phyloP scores from a whole-genome alignment of 92 coral and sea anemone genomes.

The Epizoanthus fatuus region DNA sequence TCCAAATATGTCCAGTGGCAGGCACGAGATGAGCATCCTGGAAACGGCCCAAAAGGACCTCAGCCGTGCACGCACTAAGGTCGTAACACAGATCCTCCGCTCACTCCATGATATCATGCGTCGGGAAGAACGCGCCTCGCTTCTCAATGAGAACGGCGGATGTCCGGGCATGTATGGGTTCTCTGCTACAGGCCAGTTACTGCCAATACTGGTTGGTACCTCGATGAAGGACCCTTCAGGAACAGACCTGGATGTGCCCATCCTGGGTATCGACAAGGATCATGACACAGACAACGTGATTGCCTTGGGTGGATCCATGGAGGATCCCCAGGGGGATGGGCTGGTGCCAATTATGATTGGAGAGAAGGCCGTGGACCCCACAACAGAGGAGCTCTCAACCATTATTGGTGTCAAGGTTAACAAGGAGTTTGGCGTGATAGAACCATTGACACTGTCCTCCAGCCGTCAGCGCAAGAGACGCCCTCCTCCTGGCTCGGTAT shows the following conservation, averaged over 20 bases:
- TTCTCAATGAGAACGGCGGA: constrained; percentile 94
- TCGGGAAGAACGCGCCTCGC: constrained; percentile 91
- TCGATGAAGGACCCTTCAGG: constrained; percentile 88
- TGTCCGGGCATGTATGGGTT: constrained; percentile 99
- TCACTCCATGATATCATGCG: constrained; percentile 93
- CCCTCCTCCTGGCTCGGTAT: constrained; percentile 94
- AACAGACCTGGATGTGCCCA: constrained; percentile 93
- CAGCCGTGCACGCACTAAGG: constrained; percentile 73
- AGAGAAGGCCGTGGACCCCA: constrained; percentile 98
- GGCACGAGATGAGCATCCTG: constrained; percentile 92
- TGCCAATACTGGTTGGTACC: constrained; percentile 97
- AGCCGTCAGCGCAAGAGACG: constrained; percentile 89
- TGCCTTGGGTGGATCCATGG: constrained; percentile 97
- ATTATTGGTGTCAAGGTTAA: constrained; percentile 94
- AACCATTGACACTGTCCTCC: constrained; percentile 95
- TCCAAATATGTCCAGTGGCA: constrained; percentile 82
- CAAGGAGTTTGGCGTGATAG: constrained; percentile 90
- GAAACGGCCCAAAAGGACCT: constrained; percentile 89
- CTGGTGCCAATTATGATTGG: constrained; percentile 98
- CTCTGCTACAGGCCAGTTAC: constrained; percentile 95
- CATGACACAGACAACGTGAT: constrained; percentile 89
- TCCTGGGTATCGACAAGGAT: constrained; percentile 92
- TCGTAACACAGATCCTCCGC: constrained; percentile 85
- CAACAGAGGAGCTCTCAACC: constrained; percentile 90
- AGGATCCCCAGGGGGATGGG: constrained; percentile 98